Evolutionary conservation across 1,140 invertebrate species (phyloP), one percentile per base, ranked within the genome.

Genomic region (Trichogramma pretiosum): DNA sequence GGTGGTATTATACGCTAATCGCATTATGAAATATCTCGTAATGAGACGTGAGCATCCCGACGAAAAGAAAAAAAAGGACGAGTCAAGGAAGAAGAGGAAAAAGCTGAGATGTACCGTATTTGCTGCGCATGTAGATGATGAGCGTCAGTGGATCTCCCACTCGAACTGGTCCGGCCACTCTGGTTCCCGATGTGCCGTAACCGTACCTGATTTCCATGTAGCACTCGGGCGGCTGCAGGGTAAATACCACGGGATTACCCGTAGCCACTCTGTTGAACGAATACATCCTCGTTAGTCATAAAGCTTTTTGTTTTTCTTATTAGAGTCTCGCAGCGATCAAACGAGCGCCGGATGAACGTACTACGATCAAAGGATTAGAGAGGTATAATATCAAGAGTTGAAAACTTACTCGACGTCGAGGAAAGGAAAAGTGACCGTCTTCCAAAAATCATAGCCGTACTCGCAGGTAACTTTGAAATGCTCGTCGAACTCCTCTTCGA

Each of bases 401-500:
- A n/a, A 34, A 23, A 84, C 89, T 86, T 70, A 95, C 91, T 93
- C 90, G 40, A 95, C 90, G 60, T 93, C 89, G 21, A 95, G 73
- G 65, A 93, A 92, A 1, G 90, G 90, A 71, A 95, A 95, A 0
- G 90, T 93, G 21, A 95, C 90, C 0, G 90, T 95, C 71, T 93
- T 93, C 89, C 90, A 93, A 70, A 93, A 93, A 65, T 95, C 90
- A 65, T 93, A 93, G 35, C 90, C 91, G 63, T 94, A 95, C 67
- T 94, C 90, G 68, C 91, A 95, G 5, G 90, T 93, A n/a, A 94
- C 89, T 70, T 91, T 90, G 64, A 93, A 94, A 61, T 95, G 90
- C 59, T 95, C 90, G 67, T 95, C 90, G 70, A 87, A 89, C 63
- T 94, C 90, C 65, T 93, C 90, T 64, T 95, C 90, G 49, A 95